Conservation (phyloP, 2,113 vertebrate species). For the Periophthalmodon schlosseri region DNA sequence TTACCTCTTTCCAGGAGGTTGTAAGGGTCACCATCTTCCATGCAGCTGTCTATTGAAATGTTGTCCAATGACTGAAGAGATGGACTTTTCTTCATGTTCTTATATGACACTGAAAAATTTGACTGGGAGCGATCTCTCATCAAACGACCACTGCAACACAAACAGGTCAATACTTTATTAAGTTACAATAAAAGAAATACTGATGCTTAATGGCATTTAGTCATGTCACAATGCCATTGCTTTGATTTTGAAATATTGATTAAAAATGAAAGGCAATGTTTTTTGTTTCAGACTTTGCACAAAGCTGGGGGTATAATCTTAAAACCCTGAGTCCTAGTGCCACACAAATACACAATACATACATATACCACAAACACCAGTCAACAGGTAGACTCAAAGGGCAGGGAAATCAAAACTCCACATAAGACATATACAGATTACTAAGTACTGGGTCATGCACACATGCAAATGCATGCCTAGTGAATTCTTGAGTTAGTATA, state of each 20-base stretch:
- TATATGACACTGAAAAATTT: constrained; percentile 87
- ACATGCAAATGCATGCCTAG: constrained; percentile 60
- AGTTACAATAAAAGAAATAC: not conserved
- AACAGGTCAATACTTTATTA: not conserved
- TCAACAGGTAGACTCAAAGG: constrained; percentile 26
- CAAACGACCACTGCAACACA: constrained; percentile 82
- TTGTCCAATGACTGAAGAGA: constrained; percentile 93
- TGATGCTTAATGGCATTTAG: not conserved
- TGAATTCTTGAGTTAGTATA: constrained; percentile 16
- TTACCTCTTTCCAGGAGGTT: constrained; percentile 89
- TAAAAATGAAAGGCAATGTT: not conserved
- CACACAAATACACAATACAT: constrained; percentile 37
- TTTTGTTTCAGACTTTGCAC: not conserved
- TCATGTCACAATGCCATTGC: not conserved
- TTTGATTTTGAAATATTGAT: not conserved
- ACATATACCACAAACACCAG: constrained; percentile 14
- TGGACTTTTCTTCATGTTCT: constrained; percentile 93
- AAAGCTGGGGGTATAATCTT: constrained; percentile 15
- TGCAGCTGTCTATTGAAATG: constrained; percentile 91
- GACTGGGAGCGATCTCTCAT: constrained; percentile 88
- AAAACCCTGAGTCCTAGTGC: constrained; percentile 26
- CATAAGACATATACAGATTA: constrained; percentile 11
- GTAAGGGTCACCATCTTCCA: constrained; percentile 90
- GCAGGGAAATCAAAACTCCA: not conserved
- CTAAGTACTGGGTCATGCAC: constrained; percentile 33